These are phyloP conservation scores for Callyntrura guangdongensis DNA, from an alignment of 2,888 invertebrate species.

Conservation along the genomic window DNA sequence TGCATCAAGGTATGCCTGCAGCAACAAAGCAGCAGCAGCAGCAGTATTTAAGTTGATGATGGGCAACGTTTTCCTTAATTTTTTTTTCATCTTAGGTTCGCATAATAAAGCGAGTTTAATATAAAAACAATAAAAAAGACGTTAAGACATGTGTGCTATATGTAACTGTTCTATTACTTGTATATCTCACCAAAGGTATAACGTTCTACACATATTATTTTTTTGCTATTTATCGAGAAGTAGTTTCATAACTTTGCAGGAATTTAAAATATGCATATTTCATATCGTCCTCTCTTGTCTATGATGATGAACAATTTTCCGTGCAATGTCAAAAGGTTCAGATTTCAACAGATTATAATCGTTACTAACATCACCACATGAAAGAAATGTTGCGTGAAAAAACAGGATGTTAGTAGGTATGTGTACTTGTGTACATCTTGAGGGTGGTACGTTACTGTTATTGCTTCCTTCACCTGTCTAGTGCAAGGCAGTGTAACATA, in stretches of 20 bases:
- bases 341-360: not conserved
- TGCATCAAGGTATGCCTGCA: constrained; percentile 12
- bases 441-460: not conserved
- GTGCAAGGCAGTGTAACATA: too few species aligned
- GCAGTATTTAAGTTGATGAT: not conserved
- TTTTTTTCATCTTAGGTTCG: not conserved
- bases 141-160: not conserved
- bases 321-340: constrained; percentile 49
- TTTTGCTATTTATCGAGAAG: constrained; percentile 1
- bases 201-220: constrained; percentile 9
- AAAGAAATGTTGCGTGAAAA: constrained; percentile 14
- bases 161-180: not conserved
- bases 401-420: not conserved
- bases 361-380: not conserved
- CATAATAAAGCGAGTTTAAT: not conserved
- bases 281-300: too few species aligned
- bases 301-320: not conserved
- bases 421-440: not conserved
- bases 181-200: not conserved
- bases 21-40: not conserved
- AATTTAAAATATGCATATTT: not conserved
- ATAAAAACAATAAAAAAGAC: not conserved
- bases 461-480: too few species aligned
- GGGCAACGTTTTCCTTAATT: too few species aligned
- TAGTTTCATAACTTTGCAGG: constrained; percentile 45